Base-by-base conservation (phyloP, 1,140 invertebrate genomes). In the Triops longicaudatus region DNA sequence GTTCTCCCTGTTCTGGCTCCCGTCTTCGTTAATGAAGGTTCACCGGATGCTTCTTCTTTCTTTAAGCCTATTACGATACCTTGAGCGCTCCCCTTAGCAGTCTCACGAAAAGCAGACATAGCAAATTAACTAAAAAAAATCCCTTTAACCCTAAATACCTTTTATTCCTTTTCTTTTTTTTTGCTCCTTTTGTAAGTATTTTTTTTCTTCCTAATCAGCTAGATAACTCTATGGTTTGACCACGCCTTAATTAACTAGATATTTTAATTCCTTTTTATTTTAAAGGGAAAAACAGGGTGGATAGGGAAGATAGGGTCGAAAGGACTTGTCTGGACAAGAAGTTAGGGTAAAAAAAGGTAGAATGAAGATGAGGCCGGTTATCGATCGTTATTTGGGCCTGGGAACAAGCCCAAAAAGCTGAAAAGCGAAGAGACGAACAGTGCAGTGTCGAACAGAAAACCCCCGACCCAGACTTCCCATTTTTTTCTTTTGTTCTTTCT, bases 21-120 rank as follows among this genome's bases (percentile, higher is more conserved):
- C 50, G 50, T 17, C 50, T 2, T 5, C 50, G 17, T 63, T 63
- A 63, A 63, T 63, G 50, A 63, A 63, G 50, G 10, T 63, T 63
- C 50, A 63, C 50, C 50, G 50, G 50, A 63, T 63, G n/a, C n/a
- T 5, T 63, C 22, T 22, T 14, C 22, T 63, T 63, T 63, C n/a
- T 63, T 63, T 63, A 63, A 63, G 14, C 50, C 50, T 63, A 63
- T 63, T 63, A 63, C 50, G n/a, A 63, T 63, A 63, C 50, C 50
- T 63, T 63, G 50, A 63, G 10, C 50, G 14, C 50, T 17, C n/a
- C 22, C n/a, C 50, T 11, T n/a, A n/a, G 50, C 22, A 9, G 50
- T 63, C 17, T 63, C 22, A 63, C n/a, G 50, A 63, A 22, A 63
- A 63, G 50, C 50, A 63, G 50, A 63, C 50, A 7, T 37, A 63